These are phyloP conservation scores for Tetragonula clypearis DNA, from an alignment of 1,140 invertebrate genomes.

Conservation along the genomic window DNA sequence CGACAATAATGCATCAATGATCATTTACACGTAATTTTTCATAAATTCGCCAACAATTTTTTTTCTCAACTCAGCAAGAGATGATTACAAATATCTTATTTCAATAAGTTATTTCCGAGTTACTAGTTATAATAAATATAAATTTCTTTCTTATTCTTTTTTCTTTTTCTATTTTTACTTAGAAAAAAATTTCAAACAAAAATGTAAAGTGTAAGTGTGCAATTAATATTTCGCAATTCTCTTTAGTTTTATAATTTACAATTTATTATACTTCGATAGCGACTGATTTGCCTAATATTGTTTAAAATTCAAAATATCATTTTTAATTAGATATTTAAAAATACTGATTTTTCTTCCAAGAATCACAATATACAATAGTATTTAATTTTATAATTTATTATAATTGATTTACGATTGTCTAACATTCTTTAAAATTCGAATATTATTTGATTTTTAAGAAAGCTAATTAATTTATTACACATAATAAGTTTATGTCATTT, in stretches of 20 bases:
- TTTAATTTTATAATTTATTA: too few species aligned
- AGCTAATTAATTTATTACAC: too few species aligned
- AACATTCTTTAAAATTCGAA: too few species aligned
- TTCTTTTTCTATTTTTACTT: not conserved
- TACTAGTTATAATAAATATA: not conserved
- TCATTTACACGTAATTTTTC: slow-evolving; percentile 43
- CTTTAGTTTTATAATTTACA: too few species aligned
- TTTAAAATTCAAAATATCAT: not conserved
- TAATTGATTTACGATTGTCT: too few species aligned
- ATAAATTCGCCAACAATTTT: slow-evolving; percentile 26
- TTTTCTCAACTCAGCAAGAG: not conserved
- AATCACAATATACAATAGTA: not conserved
- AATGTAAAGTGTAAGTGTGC: too few species aligned
- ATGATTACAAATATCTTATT: not conserved
- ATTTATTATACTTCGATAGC: not conserved
- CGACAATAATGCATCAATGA: slow-evolving; percentile 31
- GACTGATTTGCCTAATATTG: not conserved
- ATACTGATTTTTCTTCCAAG: not conserved
- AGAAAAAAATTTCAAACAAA: not conserved
- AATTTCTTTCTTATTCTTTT: not conserved
- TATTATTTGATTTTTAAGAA: too few species aligned
- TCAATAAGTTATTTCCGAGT: not conserved
- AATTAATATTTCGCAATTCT: too few species aligned
- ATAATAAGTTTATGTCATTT: too few species aligned
- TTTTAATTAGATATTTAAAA: not conserved